These are phyloP conservation scores for Drosophila putrida DNA, from an alignment of 2,888 invertebrate species.

Conservation along the genomic window DNA sequence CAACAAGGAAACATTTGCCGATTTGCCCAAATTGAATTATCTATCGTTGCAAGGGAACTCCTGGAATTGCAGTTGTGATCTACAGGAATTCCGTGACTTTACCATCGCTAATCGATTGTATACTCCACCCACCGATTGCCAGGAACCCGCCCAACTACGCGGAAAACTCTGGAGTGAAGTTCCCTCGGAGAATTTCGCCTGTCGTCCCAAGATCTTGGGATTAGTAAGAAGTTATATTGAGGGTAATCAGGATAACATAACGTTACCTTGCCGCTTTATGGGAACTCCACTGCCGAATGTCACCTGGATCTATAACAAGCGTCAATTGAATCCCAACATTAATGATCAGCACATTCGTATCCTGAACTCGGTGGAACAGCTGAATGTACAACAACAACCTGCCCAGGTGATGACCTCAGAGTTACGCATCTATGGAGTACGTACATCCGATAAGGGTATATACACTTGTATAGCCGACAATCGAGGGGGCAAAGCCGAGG, in stretches of 20 bases:
- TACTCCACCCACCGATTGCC: constrained; percentile 90
- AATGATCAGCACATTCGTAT: constrained; percentile 81
- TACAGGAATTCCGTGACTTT: constrained; percentile 92
- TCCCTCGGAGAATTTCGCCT: constrained; percentile 91
- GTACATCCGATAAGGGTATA: constrained; percentile 89
- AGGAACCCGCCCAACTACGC: constrained; percentile 89
- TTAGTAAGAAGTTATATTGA: constrained; percentile 87
- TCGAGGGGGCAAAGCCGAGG: constrained; percentile 92
- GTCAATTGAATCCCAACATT: constrained; percentile 70
- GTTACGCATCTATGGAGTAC: constrained; percentile 89
- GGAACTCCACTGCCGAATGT: constrained; percentile 91
- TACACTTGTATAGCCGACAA: constrained; percentile 94
- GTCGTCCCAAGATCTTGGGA: constrained; percentile 90
- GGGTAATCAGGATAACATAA: constrained; percentile 89
- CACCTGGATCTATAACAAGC: constrained; percentile 87
- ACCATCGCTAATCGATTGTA: constrained; percentile 90
- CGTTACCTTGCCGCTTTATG: constrained; percentile 89
- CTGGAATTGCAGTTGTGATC: constrained; percentile 95
- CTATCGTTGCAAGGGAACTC: constrained; percentile 92
- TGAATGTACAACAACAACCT: constrained; percentile 35
- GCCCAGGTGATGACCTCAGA: constrained; percentile 84
- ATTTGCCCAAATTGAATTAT: constrained; percentile 89
- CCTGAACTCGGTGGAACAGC: constrained; percentile 79
- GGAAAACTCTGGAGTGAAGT: constrained; percentile 91
- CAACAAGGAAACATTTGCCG: constrained; percentile 88